Conservation (phyloP, 2,888 invertebrate genomes). For the Andrena haemorrhoa region DNA sequence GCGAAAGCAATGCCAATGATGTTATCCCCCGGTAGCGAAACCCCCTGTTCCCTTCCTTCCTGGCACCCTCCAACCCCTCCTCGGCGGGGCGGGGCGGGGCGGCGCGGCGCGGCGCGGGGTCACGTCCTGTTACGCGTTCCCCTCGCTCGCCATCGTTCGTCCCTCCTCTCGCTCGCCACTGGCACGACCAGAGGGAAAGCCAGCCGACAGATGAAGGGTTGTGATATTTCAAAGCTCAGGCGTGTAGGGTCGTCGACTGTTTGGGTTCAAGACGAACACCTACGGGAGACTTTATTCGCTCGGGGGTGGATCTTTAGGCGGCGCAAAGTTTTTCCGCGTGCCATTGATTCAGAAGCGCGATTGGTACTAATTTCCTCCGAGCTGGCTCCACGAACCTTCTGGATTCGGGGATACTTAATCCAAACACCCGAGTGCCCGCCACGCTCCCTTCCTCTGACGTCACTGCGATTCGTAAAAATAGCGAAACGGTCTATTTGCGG, state of each 20-base stretch:
- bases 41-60: constrained; percentile 49
- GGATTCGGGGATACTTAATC: constrained; percentile 62
- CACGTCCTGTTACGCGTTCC: constrained; percentile 60
- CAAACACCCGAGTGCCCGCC: constrained; percentile 60
- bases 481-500: constrained; percentile 64
- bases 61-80: constrained; percentile 49
- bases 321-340: neutral
- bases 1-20: constrained; percentile 78
- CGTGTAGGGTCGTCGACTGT: neutral
- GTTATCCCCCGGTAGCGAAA: constrained; percentile 44
- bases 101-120: constrained; percentile 52
- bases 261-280: neutral
- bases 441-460: constrained; percentile 69
- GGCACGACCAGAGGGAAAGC: constrained; percentile 15
- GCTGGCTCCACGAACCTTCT: constrained; percentile 53
- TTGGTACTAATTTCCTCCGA: constrained; percentile 33
- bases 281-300: too few species aligned
- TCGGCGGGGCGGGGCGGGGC: constrained; percentile 43
- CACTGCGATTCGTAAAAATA: constrained; percentile 75
- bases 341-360: neutral
- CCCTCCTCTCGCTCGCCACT: constrained; percentile 39
- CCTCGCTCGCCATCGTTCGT: constrained; percentile 48
- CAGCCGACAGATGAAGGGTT: constrained; percentile 30
- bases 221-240: constrained; percentile 35
- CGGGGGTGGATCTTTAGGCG: too few species aligned